Evolutionary conservation across 2,888 invertebrate species (phyloP), one percentile per base, ranked within the genome.

Genomic region (Trachelus stipa): DNA sequence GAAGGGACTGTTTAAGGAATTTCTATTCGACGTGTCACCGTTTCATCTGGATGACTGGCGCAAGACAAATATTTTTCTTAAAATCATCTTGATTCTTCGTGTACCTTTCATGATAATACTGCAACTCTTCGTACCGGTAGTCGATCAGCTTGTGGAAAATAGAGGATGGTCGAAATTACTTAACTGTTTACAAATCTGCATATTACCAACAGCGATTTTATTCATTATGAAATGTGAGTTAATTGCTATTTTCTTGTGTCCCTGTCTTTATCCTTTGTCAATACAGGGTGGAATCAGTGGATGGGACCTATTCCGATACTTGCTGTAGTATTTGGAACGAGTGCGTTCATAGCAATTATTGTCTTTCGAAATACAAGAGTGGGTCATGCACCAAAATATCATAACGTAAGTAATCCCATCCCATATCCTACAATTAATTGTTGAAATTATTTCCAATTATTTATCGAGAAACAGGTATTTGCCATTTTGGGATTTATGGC

Each of bases 121-220:
- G 12, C 92, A 92, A 74, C 84, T 94, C 11, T 92, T 94, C 1
- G 91, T 94, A 40, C 94, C 95, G 0, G 91, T 93, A 12, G 93
- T 94, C 30, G 93, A 94, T 82, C 90, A 92, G 79, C 90, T 91
- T 12, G 90, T 92, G 3, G 90, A 90, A 78, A 92, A 91, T 79
- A 88, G 92, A 79, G 93, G 93, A 76, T 95, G 95, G 95, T 93
- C 93, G 79, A 92, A 93, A 84, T 88, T 93, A 73, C 89, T 95
- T 30, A 93, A 93, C 82, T 91, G 92, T 69, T 80, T 93, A 6
- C 94, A 94, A 83, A 89, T 93, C 75, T 86, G 93, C 56, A 84
- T 92, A 15, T 91, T 93, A 31, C 94, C 94, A 33, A 80, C 91
- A 30, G 87, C 92, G 40, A 83, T 88, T n/a, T 81, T 92, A 40